Conservation (phyloP, 1,140 invertebrate genomes). For the Sinonovacula constricta region DNA sequence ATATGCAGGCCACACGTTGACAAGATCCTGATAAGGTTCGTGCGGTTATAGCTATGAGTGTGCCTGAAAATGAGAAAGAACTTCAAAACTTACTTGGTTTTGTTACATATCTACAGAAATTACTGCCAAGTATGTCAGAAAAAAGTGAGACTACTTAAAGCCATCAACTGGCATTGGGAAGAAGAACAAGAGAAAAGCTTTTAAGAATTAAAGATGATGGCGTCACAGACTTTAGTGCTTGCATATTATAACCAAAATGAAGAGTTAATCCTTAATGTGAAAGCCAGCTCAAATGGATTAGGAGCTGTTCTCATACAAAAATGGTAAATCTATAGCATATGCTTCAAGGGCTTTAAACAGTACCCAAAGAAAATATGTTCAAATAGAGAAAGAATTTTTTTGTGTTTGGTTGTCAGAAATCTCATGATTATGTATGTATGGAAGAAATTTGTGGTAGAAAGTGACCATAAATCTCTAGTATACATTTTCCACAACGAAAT, state of each 20-base stretch:
- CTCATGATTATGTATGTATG: slow-evolving; percentile 7
- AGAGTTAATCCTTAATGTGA: not conserved
- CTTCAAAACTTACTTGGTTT: too few species aligned
- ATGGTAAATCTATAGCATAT: slow-evolving; percentile 5
- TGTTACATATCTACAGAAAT: too few species aligned
- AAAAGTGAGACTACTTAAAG: too few species aligned
- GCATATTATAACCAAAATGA: not conserved
- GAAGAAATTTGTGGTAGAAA: not conserved
- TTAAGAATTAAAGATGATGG: too few species aligned
- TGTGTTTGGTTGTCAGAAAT: slow-evolving; percentile 2
- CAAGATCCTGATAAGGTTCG: too few species aligned
- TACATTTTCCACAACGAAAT: slow-evolving; percentile 5
- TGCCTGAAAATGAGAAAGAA: too few species aligned
- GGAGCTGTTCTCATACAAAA: slow-evolving; percentile 7
- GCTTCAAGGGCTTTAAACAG: not conserved
- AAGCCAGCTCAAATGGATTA: not conserved
- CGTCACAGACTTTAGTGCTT: not conserved
- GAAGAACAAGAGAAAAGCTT: too few species aligned
- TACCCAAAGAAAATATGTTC: not conserved
- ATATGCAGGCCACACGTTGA: too few species aligned
- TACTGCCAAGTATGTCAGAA: too few species aligned
- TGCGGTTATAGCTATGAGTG: too few species aligned
- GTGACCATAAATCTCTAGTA: slow-evolving; percentile 5
- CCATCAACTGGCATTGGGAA: too few species aligned
- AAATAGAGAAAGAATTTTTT: slow-evolving; percentile 26